Evolutionary conservation across 2,797 vertebrate species (phyloP).

Genomic region (Neoniphon sammara): DNA sequence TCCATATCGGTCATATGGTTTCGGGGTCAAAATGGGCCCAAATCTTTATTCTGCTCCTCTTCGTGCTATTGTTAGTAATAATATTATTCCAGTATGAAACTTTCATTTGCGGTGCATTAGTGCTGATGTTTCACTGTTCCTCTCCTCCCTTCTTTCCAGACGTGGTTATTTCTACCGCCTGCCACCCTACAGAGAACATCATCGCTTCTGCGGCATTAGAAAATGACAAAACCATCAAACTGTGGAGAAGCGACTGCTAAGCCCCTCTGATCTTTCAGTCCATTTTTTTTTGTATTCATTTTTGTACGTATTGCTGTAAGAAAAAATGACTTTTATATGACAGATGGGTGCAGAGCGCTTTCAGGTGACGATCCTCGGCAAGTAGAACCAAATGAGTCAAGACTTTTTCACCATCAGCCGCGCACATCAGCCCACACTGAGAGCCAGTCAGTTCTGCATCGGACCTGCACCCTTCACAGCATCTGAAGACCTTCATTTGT

Average conservation of each 20-base stretch:
- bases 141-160: slow-evolving; percentile 77
- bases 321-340: slow-evolving; percentile 67
- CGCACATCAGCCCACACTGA: too few species aligned
- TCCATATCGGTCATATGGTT: too few species aligned
- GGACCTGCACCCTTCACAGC: not conserved
- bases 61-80: too few species aligned
- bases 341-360: slow-evolving; percentile 49
- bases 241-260: slow-evolving; percentile 99
- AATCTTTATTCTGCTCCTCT: too few species aligned
- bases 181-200: slow-evolving; percentile 99
- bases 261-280: slow-evolving; percentile 39
- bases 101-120: too few species aligned
- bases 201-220: slow-evolving; percentile 97
- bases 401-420: slow-evolving; percentile 14
- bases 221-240: slow-evolving; percentile 99
- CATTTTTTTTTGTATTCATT: slow-evolving; percentile 49
- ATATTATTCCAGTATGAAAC: too few species aligned
- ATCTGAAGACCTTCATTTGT: slow-evolving; percentile 10
- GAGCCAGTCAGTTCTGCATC: slow-evolving; percentile 3
- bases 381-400: slow-evolving; percentile 47
- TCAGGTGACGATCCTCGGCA: slow-evolving; percentile 46
- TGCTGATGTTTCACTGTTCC: not conserved
- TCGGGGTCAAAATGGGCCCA: too few species aligned
- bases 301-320: slow-evolving; percentile 26
- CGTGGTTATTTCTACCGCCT: slow-evolving; percentile 98